Percentiles rank a stretch among this genome's conserved stretches.
Evolutionary conservation across 2,888 invertebrate species (phyloP).

Genomic region (Zootermopsis nevadensis): DNA sequence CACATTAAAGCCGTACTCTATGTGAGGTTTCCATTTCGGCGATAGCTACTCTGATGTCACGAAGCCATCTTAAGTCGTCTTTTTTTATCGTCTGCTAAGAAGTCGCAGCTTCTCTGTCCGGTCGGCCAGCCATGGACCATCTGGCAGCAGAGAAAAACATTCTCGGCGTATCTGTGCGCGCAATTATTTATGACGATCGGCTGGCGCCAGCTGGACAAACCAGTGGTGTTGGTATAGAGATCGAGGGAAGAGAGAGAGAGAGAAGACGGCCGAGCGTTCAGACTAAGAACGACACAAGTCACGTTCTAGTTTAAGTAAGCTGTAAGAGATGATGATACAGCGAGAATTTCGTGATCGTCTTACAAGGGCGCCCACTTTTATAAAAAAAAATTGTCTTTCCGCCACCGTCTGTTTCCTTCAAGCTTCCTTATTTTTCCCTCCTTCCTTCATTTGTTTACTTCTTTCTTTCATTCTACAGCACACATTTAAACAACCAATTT

Average conservation of each 20-base stretch:
- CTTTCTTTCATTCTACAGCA: too few relatives aligned
- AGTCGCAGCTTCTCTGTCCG: not conserved
- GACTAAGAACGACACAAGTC: not conserved
- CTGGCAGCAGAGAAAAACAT: constrained; percentile 14
- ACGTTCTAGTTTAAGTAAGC: not conserved
- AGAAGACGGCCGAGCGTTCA: not conserved
- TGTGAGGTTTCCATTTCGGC: not conserved
- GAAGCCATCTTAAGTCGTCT: not conserved
- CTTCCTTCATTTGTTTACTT: too few relatives aligned
- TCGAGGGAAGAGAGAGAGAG: not conserved
- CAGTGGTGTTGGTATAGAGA: constrained; percentile 25
- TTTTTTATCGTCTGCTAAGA: not conserved
- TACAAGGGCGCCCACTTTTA: too few relatives aligned
- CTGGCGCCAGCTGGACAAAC: constrained; percentile 35
- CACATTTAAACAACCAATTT: too few relatives aligned
- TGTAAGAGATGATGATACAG: too few relatives aligned
- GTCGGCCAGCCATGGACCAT: constrained; percentile 18
- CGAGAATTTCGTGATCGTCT: too few relatives aligned
- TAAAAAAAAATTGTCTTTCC: too few relatives aligned
- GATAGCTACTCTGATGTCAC: not conserved
- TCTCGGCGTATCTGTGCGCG: constrained; percentile 26
- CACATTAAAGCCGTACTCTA: not conserved
- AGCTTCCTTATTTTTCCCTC: too few relatives aligned
- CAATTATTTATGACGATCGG: constrained; percentile 27
- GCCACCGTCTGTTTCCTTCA: too few relatives aligned